These are phyloP conservation scores for Phrynosoma blainvillii DNA, from an alignment of 2,113 vertebrate species.

Conservation along the genomic window DNA sequence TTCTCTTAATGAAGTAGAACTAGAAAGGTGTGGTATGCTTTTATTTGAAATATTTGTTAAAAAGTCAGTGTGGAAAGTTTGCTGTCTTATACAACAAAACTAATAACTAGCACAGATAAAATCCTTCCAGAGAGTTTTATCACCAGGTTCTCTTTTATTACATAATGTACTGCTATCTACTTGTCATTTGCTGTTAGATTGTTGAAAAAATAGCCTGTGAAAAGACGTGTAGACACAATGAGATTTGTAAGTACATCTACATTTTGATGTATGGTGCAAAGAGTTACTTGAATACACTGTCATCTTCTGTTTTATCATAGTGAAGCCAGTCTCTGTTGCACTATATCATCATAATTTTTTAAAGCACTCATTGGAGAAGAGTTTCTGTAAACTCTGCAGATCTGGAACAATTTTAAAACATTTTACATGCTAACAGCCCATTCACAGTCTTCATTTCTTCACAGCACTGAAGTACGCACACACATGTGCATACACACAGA, in stretches of 20 bases:
- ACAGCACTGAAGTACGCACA: too few species aligned
- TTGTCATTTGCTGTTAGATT: constrained; percentile 38
- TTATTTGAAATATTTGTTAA: background rate
- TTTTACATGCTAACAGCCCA: background rate
- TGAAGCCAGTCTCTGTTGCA: constrained; percentile 24
- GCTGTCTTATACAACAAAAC: constrained; percentile 13
- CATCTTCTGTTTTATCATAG: constrained; percentile 42
- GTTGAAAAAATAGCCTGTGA: constrained; percentile 18
- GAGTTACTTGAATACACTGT: constrained; percentile 35
- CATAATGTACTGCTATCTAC: background rate
- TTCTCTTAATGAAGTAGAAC: background rate
- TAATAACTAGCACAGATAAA: background rate
- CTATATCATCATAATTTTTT: background rate
- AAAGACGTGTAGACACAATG: background rate
- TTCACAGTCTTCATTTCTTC: background rate
- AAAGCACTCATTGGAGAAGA: constrained; percentile 11
- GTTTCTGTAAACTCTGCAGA: constrained; percentile 9
- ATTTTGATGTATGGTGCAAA: constrained; percentile 13
- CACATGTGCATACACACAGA: too few species aligned
- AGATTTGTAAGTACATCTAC: constrained; percentile 42
- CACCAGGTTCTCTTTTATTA: constrained; percentile 14
- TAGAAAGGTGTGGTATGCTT: background rate
- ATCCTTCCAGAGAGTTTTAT: background rate
- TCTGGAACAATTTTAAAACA: background rate
- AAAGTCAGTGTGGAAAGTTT: background rate